Conservation (phyloP, 1,140 invertebrate genomes). For the Rhopalosiphum maidis region DNA sequence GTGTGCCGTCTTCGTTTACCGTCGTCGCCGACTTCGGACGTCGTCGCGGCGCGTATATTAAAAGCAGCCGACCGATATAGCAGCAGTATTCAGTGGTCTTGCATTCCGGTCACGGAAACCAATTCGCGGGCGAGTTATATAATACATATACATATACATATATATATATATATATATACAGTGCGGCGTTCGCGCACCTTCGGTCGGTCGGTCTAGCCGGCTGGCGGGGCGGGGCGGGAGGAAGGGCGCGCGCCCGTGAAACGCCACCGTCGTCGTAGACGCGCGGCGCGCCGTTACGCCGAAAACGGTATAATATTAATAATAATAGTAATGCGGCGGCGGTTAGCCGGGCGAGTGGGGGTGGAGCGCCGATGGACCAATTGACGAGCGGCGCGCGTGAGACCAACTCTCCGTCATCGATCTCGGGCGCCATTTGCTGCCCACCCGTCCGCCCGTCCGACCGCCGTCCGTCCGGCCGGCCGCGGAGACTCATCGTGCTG, state of each 20-base stretch:
- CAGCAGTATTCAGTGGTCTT: not conserved
- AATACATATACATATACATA: too few species aligned
- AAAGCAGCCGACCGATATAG: not conserved
- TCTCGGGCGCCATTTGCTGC: constrained; percentile 54
- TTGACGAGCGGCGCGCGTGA: constrained; percentile 44
- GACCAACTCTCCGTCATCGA: constrained; percentile 47
- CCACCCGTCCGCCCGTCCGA: not conserved
- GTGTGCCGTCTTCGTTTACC: not conserved
- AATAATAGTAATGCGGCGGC: not conserved
- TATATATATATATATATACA: not conserved
- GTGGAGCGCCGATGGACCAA: constrained; percentile 57
- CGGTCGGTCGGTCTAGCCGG: too few species aligned
- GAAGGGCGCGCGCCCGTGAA: not conserved
- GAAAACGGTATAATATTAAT: constrained; percentile 4
- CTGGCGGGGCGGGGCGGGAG: not conserved
- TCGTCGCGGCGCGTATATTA: constrained; percentile 12
- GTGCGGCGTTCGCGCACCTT: not conserved
- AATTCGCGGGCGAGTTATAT: constrained; percentile 25
- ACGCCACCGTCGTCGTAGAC: too few species aligned
- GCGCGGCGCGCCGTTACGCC: not conserved
- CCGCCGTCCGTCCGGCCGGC: too few species aligned
- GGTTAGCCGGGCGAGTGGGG: constrained; percentile 12
- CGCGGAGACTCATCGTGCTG: not conserved
- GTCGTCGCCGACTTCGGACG: not conserved
- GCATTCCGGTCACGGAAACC: constrained; percentile 55